Conservation (phyloP, 2,797 vertebrate genomes). For the Propithecus perrieri region DNA sequence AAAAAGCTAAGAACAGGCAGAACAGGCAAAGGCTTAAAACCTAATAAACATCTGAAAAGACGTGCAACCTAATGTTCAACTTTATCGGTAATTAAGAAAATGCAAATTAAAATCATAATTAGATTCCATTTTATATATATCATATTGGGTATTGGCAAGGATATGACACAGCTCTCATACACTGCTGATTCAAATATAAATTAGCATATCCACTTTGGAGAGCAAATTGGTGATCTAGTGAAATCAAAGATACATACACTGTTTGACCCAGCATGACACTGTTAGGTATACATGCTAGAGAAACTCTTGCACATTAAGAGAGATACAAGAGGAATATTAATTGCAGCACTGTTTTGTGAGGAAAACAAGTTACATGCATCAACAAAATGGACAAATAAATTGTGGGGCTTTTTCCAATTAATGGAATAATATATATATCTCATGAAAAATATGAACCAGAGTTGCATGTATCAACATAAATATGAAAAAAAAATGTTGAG, state of each 20-base stretch:
- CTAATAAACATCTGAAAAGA: slow-evolving; percentile 41
- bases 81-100: slow-evolving; percentile 31
- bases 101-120: slow-evolving; percentile 37
- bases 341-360: background rate
- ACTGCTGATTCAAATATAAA: background rate
- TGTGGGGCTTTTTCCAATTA: background rate
- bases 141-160: background rate
- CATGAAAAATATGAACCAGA: background rate
- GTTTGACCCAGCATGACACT: background rate
- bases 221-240: background rate
- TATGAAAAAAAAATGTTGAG: slow-evolving; percentile 1
- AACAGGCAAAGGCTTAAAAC: slow-evolving; percentile 20
- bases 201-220: background rate
- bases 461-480: background rate
- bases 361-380: background rate
- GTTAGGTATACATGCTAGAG: background rate
- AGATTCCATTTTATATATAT: background rate
- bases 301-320: slow-evolving; percentile 15
- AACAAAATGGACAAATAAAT: background rate
- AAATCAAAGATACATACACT: slow-evolving; percentile 8
- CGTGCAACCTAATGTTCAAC: background rate
- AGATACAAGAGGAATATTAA: background rate
- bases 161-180: background rate
- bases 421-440: background rate
- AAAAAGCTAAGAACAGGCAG: background rate